A percentile compares a stretch with the other conserved stretches of the same genome.
Evolutionary conservation across 2,113 vertebrate genomes (phyloP).

Genomic region (Apteryx owenii): DNA sequence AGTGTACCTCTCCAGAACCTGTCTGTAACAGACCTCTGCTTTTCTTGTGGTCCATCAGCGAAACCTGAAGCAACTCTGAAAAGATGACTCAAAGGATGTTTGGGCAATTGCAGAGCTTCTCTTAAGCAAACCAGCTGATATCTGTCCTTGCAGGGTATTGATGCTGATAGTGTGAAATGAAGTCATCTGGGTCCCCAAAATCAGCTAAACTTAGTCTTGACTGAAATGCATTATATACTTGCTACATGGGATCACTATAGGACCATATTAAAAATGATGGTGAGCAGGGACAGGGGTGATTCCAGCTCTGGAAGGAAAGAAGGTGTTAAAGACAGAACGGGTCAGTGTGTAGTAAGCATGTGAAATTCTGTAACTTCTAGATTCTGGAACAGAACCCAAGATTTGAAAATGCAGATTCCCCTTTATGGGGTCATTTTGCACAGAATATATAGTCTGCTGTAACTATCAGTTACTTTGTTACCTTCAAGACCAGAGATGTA

Average conservation of each 20-base stretch:
- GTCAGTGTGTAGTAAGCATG: fast-evolving
- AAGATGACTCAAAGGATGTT: background rate
- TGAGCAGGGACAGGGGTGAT: background rate
- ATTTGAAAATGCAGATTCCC: background rate
- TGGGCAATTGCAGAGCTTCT: background rate
- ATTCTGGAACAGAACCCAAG: background rate
- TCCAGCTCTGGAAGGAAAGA: background rate
- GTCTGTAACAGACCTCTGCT: background rate
- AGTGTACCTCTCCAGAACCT: background rate
- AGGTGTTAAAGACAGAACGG: background rate
- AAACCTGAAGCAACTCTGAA: background rate
- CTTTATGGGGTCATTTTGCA: background rate
- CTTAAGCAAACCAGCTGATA: background rate
- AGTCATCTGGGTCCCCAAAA: background rate
- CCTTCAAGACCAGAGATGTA: background rate
- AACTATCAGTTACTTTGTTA: background rate
- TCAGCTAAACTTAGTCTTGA: background rate
- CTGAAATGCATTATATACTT: background rate
- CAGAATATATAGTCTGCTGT: background rate
- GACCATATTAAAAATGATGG: background rate
- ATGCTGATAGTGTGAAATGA: background rate
- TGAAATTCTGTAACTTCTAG: background rate
- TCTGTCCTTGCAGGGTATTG: background rate
- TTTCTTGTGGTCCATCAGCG: background rate
- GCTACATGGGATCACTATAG: background rate